Evolutionary conservation across 2,888 invertebrate species (phyloP), one percentile per base, ranked within the genome.

Genomic region (Orthosia incerta): DNA sequence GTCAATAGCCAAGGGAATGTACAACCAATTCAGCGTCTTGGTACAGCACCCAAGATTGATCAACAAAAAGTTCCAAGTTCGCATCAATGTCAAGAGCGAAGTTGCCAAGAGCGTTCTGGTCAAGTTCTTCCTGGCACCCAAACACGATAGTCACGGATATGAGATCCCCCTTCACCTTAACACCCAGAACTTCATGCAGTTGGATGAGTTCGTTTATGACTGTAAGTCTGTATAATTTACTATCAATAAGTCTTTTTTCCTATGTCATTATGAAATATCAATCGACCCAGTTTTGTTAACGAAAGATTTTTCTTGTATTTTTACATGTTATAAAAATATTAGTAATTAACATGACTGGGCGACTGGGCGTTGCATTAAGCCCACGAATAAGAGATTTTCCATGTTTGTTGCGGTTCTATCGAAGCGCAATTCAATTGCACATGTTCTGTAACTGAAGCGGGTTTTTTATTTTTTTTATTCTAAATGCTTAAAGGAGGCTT

Each of bases 41-140:
- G 97, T 97, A 7, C 97, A 97, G 74, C 97, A 97, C 87, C 95
- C 97, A 77, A 97, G 97, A 74, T 93, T 98, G 67, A 98, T 98
- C 93, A 97, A 98, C 95, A 97, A 98, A 84, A 96, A 97, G 12
- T 98, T 97, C 96, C 97, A 95, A 86, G 95, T 97, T 87, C 97
- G 97, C 76, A 93, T 98, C 61, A 93, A 96, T 46, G 96, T 98
- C 39, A 96, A 96, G 80, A 97, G 97, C 64, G 97, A 97, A 68
- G 97, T 95, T 7, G 87, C 93, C 64, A 89, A 94, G 86, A 97
- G 95, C 72, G 95, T 95, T 2, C 92, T 97, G 7, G 96, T 98
- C 13, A 97, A 97, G 78, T 94, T 97, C 74, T 98, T 97, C 97
- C 88, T 98, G 56, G 98, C 97, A 69, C 98, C 98, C 13, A 98